Evolutionary conservation across 64 coral and sea anemone species (phyloP), one percentile per base, ranked within the genome.

Genomic region (Platygyra sinensis): DNA sequence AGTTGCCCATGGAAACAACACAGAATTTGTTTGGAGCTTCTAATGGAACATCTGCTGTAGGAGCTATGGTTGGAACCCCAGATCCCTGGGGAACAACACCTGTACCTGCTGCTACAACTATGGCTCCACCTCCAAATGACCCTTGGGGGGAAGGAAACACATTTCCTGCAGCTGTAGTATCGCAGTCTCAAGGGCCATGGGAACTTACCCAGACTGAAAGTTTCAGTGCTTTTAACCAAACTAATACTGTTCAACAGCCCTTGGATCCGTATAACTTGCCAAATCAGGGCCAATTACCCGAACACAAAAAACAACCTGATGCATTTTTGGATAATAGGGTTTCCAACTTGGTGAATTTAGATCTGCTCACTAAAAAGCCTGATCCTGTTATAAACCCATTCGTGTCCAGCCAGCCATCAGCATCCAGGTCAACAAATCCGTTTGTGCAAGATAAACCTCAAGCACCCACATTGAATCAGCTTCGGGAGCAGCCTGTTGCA

Each of bases 391-490:
- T 87, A 15, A 99, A 99, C 55, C 97, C 97, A 63, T 93, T 99
- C 55, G 78, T 95, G 38, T 87, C 82, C 19, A 72, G 88, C n/a
- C 78, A 93, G 32, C 91, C 91, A 36, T 80, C 89, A 74, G 30
- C 49, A 30, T 71, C 78, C 25, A 96, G 93, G 61, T 88, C 97
- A 30, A 95, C 74, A 63, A 99, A 99, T 72, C 97, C 97, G 33
- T 99, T 99, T 89, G 60, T 95, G 62, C 91, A 90, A 91, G 97
- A 99, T 19, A 99, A 90, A 87, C 97, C 97, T 55, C 89, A 92
- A 52, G 91, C 94, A 91, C 97, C 97, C 46, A 95, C 97, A 73
- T 25, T 99, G 73, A 99, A 99, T 88, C 94, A 99, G 86, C 94
- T 99, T 18, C 97, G 97, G 24, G 74, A 87, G 25, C 82, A 83